phyloP scores from a whole-genome alignment of 2,113 vertebrate species.

The Gasterosteus nipponicus region DNA sequence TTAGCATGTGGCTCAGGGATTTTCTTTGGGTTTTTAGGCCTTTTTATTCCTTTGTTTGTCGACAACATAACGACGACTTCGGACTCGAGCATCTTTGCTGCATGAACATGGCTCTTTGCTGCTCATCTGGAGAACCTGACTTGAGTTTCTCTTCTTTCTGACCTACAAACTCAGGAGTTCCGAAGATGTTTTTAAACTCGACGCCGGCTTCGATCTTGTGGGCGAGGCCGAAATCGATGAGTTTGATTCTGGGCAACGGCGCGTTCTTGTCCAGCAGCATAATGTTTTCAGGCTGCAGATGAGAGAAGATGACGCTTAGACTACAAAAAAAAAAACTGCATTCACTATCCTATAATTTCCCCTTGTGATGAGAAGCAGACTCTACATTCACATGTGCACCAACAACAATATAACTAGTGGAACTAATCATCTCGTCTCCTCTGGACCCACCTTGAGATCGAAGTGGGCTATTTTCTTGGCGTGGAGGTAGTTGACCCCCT shows the following conservation, averaged over 20 bases:
- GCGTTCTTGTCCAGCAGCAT: constrained; percentile 95
- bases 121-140: too few relatives aligned
- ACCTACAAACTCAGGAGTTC: constrained; percentile 98
- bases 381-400: too few relatives aligned
- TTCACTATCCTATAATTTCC: not conserved
- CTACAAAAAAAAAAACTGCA: not conserved
- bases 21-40: too few relatives aligned
- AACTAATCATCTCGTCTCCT: too few relatives aligned
- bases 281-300: constrained; percentile 94
- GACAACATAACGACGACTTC: too few relatives aligned
- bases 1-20: too few relatives aligned
- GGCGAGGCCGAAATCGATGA: constrained; percentile 96
- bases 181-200: constrained; percentile 98
- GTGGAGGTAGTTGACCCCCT: constrained; percentile 95
- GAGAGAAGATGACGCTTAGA: constrained; percentile 26
- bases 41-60: too few relatives aligned
- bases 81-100: too few relatives aligned
- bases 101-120: too few relatives aligned
- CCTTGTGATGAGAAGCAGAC: too few relatives aligned
- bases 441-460: constrained; percentile 89
- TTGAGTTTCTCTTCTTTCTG: constrained; percentile 54
- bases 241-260: constrained; percentile 91
- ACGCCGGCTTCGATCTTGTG: constrained; percentile 96
- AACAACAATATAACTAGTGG: too few relatives aligned
- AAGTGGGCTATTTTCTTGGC: constrained; percentile 94